Base-by-base conservation (phyloP, 2,888 invertebrate species). In the Thyatira batis region DNA sequence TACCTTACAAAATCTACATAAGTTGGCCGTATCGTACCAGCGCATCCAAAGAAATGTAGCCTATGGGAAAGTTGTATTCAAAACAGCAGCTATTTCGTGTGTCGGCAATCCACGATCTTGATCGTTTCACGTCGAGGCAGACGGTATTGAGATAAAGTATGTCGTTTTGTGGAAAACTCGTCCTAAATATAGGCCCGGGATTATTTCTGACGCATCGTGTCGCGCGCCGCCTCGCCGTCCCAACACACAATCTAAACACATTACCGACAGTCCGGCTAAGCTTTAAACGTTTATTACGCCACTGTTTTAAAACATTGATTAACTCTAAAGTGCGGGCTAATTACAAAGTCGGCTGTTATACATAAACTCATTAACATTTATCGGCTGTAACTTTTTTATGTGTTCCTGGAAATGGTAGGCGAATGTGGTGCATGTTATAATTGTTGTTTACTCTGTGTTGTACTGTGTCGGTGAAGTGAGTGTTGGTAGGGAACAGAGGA, bases 151-250 rank as follows among this genome's bases (percentile, higher is more conserved):
- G 69, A 75, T 77, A 80, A 88, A 89, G 87, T 87, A 77, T 88
- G 89, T 89, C 91, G 84, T 88, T 88, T 89, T 88, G 85, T 82
- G 88, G 87, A 85, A 90, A 87, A 82, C 84, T 78, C 75, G 77
- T 77, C 78, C 90, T 91, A 91, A 85, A 90, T 88, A 84, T 91
- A 90, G 88, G 73, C 66, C 60, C 75, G 72, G 76, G 87, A 89
- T 88, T 91, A 91, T 90, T 90, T 89, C 78, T 78, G 90, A 81
- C 78, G 76, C 78, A 67, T 58, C 70, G 74, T 88, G 88, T 87
- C 88, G 85, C 84, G 76, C 65, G 71, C 74, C 39, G 39, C 39
- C 39, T 78, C 76, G 71, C 75, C 78, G 79, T 80, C 79, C 70
- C 79, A 78, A 77, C 78, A 72, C 78, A 23, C 80, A 82, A 82